phyloP scores from a whole-genome alignment of 2,888 invertebrate genomes.

The Aporophyla nigra region DNA sequence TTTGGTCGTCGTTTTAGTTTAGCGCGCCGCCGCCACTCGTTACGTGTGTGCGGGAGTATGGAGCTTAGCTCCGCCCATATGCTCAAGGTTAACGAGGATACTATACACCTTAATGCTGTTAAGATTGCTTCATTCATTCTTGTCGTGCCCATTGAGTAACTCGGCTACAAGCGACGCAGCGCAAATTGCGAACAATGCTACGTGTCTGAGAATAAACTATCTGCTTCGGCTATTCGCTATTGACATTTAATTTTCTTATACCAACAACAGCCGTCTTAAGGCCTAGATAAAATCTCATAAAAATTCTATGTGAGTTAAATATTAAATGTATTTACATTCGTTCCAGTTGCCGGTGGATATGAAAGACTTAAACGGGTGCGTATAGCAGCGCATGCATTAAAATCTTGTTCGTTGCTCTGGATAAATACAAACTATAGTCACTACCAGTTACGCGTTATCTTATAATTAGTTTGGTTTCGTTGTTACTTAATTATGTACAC shows the following conservation, averaged over 20 bases:
- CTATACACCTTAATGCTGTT: too few species aligned
- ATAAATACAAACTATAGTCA: constrained; percentile 54
- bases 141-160: constrained; percentile 84
- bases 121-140: constrained; percentile 89
- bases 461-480: constrained; percentile 67
- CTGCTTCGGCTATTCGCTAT: constrained; percentile 74
- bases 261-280: constrained; percentile 69
- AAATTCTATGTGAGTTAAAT: constrained; percentile 60
- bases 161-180: constrained; percentile 73
- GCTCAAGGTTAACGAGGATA: too few species aligned
- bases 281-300: constrained; percentile 62
- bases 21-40: too few species aligned
- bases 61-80: too few species aligned
- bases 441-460: constrained; percentile 60
- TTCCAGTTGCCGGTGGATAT: constrained; percentile 64
- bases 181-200: constrained; percentile 82
- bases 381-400: constrained; percentile 63
- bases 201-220: constrained; percentile 79
- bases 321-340: constrained; percentile 58
- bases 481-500: constrained; percentile 69
- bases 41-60: too few species aligned
- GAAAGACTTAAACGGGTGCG: constrained; percentile 76
- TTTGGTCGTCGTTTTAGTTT: too few species aligned
- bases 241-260: constrained; percentile 79
- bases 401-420: constrained; percentile 63